Evolutionary conservation across 2,888 invertebrate species (phyloP), one percentile per base, ranked within the genome.

Genomic region (Andrena marginata): DNA sequence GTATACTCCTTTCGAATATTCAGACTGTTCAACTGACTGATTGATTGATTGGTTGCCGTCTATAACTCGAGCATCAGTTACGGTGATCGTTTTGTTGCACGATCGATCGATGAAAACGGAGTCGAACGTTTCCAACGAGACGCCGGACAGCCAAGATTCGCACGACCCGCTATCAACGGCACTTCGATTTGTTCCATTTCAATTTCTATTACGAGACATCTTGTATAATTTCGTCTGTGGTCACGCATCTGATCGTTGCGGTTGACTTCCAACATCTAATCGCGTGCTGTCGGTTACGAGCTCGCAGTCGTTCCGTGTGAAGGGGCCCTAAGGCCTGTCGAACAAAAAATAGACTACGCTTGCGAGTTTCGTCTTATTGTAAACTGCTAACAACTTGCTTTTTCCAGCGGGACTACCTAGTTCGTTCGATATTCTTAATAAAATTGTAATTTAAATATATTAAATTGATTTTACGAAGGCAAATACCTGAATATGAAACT

Each of bases 301-400:
- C 23, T 29, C 42, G 5, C 69, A 0, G 4, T 65, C 65, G 60
- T 67, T n/a, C 26, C 23, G 49, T 51, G 33, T 26, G 74, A 59
- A 26, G n/a, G 29, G 23, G 31, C 31, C 68, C n/a, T 60, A 74
- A 74, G 10, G n/a, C n/a, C 13, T n/a, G 3, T 3, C 49, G 60
- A 68, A 65, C 33, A 60, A 68, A 26, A 67, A 74, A 74, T 6
- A 35, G 60, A 60, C n/a, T 33, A 33, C 49, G 48, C 31, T 10
- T 23, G n/a, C 2, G n/a, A 68, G 42, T 67, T 74, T 74, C 33
- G 67, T 51, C 23, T 35, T 68, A 74, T 60, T 48, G 48, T 48
- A 1, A 35, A 3, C 49, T 10, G 54, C 54, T 23, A 68, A 54
- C 62, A 10, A 29, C 49, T n/a, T 33, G 54, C 48, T 65, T 71